Evolutionary conservation across 1,140 invertebrate species (phyloP).

Genomic region (Stegodyphus mimosarum): DNA sequence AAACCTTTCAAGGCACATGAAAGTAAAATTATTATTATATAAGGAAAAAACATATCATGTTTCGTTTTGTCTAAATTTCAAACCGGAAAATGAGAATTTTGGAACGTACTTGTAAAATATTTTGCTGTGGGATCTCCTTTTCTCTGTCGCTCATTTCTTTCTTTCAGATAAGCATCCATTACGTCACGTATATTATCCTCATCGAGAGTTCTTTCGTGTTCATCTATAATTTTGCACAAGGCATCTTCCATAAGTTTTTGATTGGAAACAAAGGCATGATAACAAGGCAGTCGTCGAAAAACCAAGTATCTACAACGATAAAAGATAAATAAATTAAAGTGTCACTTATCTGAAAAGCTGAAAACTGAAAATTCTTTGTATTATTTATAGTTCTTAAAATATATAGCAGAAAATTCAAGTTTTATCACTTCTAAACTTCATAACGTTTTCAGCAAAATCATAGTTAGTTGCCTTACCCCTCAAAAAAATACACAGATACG

Average conservation of each 20-base stretch:
- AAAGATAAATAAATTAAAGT: no score
- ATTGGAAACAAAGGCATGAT: neutral
- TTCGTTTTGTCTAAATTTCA: neutral
- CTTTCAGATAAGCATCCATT: constrained; percentile 18
- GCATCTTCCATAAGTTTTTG: neutral
- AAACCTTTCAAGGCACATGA: neutral
- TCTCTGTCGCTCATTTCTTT: neutral
- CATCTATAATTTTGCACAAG: neutral
- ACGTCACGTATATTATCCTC: constrained; percentile 7
- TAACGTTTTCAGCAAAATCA: no score
- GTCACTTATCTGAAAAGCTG: no score
- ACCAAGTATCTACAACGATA: no score
- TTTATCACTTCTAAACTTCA: no score
- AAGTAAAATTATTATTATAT: neutral
- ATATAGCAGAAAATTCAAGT: no score
- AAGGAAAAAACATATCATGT: neutral
- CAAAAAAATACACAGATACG: no score
- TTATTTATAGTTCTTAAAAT: no score
- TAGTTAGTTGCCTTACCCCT: no score
- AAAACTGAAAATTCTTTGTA: no score
- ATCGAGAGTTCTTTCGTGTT: constrained; percentile 11
- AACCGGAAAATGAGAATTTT: neutral
- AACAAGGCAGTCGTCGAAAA: no score
- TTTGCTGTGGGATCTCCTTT: constrained; percentile 16
- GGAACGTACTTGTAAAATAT: constrained; percentile 7